Evolutionary conservation across 2,797 vertebrate species (phyloP), one percentile per base, ranked within the genome.

Genomic region (Poeciliopsis turneri): DNA sequence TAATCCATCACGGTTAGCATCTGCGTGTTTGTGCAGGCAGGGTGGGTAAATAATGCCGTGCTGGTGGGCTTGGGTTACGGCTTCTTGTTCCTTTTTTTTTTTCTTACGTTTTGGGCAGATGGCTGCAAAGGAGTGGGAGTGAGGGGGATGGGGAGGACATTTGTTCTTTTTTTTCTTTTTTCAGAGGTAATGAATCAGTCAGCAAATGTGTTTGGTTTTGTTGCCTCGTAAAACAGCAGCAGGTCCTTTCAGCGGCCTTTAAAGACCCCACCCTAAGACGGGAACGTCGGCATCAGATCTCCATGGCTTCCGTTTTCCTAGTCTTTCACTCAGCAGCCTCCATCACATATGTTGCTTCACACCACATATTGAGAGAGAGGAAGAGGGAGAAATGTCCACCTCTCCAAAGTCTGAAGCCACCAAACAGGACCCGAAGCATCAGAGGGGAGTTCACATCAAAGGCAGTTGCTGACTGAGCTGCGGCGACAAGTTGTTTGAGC

Each of bases 1-100:
- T 94, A 94, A 95, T 96, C 94, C 93, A 93, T 95, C 95, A 95
- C 89, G 89, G 93, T 85, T 89, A 86, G 84, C 88, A 86, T 90
- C 89, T 87, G 89, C 91, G 83, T 91, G 95, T 95, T 94, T 93
- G 94, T 90, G 92, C 94, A 95, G 92, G 93, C 92, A 72, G 76
- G 76, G 80, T 81, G 92, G 90, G 93, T 94, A 95, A 95, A 95
- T 90, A 94, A 87, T 10, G 68, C 87, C 6, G 79, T 90, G 92
- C 89, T 92, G 91, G 90, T 93, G 94, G 93, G 92, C 92, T 95
- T 84, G 75, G 79, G 92, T 92, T 94, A 91, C 94, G 53, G 16
- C 90, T 89, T 75, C 82, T 82, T 82, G 83, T 83, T 64, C 61
- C 53, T 3, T 81, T 78, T 53, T 78, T 6, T 78, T 75, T 33